These are phyloP conservation scores for Cepphus grylle DNA, from an alignment of 2,113 vertebrate genomes.

Conservation along the genomic window DNA sequence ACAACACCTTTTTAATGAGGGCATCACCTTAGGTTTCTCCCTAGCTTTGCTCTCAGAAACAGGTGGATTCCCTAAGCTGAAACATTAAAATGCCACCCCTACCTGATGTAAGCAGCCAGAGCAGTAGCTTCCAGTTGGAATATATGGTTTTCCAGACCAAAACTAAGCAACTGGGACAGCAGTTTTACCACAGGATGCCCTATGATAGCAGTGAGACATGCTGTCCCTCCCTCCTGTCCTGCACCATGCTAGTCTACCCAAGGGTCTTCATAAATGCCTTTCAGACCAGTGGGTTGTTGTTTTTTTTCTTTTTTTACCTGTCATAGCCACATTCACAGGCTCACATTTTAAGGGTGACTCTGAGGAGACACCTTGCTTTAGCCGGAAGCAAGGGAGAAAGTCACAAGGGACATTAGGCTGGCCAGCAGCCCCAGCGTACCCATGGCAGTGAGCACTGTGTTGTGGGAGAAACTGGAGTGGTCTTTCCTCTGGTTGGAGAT, in stretches of 20 bases:
- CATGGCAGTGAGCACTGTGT: too few species aligned
- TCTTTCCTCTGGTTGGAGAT: background rate
- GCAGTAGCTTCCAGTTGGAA: background rate
- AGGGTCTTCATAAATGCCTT: background rate
- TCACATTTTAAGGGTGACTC: background rate
- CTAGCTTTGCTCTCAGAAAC: background rate
- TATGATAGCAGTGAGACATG: rapidly evolving
- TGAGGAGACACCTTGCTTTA: background rate
- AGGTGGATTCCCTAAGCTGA: background rate
- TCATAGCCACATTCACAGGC: background rate
- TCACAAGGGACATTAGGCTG: background rate
- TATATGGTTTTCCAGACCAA: background rate
- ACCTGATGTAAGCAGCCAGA: background rate
- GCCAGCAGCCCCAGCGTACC: background rate
- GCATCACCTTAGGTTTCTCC: background rate
- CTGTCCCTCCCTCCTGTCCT: background rate
- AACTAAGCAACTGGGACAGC: background rate
- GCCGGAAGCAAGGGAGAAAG: background rate
- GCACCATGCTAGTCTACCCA: background rate
- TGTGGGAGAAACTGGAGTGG: background rate
- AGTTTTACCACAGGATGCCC: background rate
- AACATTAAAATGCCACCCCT: background rate
- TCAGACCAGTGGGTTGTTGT: rapidly evolving
- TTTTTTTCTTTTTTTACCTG: background rate
- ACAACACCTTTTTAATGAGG: background rate